A percentile compares a stretch with the other conserved stretches of the same genome.
These are phyloP conservation scores for Abrostola tripartita DNA, from an alignment of 2,888 invertebrate species.

Conservation along the genomic window DNA sequence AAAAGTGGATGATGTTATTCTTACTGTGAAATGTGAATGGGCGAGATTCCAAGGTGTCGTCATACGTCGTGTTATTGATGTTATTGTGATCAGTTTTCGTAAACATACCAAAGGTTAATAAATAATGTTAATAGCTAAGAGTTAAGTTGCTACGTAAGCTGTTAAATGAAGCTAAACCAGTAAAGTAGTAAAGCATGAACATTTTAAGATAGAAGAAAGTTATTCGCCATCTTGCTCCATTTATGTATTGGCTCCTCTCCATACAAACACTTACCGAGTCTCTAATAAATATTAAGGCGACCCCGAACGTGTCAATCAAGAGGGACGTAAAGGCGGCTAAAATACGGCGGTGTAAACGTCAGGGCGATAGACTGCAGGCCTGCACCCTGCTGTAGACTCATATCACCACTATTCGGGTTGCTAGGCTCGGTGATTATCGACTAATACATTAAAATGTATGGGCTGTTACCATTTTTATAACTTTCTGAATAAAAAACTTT, in stretches of 20 bases:
- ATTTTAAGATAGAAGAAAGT: background rate
- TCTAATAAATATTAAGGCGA: background rate
- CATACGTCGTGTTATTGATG: conserved; percentile 43
- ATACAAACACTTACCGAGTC: background rate
- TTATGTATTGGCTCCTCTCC: background rate
- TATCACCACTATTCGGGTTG: too few relatives aligned
- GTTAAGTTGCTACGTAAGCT: background rate
- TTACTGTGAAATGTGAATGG: conserved; percentile 42
- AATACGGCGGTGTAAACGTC: background rate
- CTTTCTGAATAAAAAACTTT: too few relatives aligned
- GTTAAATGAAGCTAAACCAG: background rate
- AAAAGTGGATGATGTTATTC: conserved; percentile 49
- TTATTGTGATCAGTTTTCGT: conserved; percentile 24
- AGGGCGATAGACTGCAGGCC: background rate
- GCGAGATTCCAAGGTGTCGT: conserved; percentile 49
- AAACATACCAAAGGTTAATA: background rate
- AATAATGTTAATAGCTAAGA: background rate
- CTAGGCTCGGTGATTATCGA: too few relatives aligned
- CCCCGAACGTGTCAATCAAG: background rate
- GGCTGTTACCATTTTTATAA: too few relatives aligned
- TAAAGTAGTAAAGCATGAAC: background rate
- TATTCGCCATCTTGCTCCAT: background rate
- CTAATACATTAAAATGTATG: too few relatives aligned
- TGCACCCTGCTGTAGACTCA: background rate
- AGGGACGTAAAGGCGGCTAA: background rate